A percentile compares a stretch with the other conserved stretches of the same genome.
Conservation (phyloP, 1,140 invertebrate genomes). For the Triops cancriformis region DNA sequence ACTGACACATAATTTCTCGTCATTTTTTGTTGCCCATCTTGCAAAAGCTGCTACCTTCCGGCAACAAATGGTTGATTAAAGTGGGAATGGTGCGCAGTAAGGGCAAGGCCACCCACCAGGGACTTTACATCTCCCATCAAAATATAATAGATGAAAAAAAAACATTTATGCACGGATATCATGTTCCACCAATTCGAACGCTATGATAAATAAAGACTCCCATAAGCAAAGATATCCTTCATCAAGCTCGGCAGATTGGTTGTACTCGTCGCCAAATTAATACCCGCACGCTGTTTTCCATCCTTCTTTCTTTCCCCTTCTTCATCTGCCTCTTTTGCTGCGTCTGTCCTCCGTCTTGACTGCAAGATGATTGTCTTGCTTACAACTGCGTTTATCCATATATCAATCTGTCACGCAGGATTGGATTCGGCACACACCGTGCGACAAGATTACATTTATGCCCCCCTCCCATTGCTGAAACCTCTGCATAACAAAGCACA, state of each 20-base stretch:
- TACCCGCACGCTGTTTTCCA: not conserved
- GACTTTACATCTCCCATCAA: not conserved
- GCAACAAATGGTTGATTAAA: not conserved
- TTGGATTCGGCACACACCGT: slow-evolving; percentile 1
- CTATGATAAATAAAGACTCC: not conserved
- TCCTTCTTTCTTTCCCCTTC: not conserved
- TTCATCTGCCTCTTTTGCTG: not conserved
- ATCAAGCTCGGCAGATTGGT: not conserved
- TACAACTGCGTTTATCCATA: slow-evolving; percentile 6
- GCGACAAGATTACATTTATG: slow-evolving; percentile 6
- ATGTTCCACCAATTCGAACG: not conserved
- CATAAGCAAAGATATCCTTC: not conserved
- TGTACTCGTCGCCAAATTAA: not conserved
- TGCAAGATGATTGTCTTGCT: not conserved
- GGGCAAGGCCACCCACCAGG: not conserved
- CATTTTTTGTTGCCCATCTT: not conserved
- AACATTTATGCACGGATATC: no score
- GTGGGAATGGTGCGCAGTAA: not conserved
- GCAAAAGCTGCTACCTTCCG: not conserved
- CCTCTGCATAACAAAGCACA: not conserved
- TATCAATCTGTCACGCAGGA: not conserved
- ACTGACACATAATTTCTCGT: not conserved
- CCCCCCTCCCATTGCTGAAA: not conserved
- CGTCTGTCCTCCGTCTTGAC: not conserved
- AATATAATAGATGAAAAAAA: not conserved